phyloP scores from a whole-genome alignment of 30 jellyfish, hydroid and myxozoan species.

The Hydractinia symbiolongicarpus region DNA sequence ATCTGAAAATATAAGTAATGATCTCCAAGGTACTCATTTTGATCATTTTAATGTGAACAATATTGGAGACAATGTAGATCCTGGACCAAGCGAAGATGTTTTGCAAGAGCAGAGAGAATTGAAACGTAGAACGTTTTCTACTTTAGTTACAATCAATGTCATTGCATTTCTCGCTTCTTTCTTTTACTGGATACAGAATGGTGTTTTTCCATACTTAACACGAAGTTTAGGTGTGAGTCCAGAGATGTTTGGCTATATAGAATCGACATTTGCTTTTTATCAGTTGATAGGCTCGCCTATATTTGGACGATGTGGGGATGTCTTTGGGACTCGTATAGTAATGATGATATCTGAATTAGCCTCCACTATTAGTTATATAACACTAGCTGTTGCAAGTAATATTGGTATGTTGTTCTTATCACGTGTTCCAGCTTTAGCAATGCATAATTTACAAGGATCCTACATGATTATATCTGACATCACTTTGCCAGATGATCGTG shows the following conservation, averaged over 20 bases:
- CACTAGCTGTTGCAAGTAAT: slow-evolving; percentile 34
- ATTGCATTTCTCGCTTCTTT: slow-evolving; percentile 36
- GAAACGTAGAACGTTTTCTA: slow-evolving; percentile 2
- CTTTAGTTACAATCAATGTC: slow-evolving; percentile 9
- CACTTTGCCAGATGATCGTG: slow-evolving; percentile 21
- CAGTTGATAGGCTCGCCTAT: slow-evolving; percentile 37
- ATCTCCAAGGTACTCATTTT: no score
- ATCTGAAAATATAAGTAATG: no score
- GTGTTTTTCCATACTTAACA: slow-evolving; percentile 39
- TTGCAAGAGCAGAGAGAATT: slow-evolving; percentile 9
- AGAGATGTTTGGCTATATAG: slow-evolving; percentile 38
- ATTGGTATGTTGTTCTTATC: slow-evolving; percentile 21
- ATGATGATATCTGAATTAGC: slow-evolving; percentile 23
- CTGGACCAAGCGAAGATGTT: no score
- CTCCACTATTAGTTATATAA: slow-evolving; percentile 21
- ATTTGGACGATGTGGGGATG: slow-evolving; percentile 36
- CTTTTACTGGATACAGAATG: slow-evolving; percentile 39
- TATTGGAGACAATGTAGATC: no score
- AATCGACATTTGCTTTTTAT: slow-evolving; percentile 36
- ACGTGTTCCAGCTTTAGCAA: slow-evolving; percentile 38
- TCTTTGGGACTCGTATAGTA: slow-evolving; percentile 27
- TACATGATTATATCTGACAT: slow-evolving; percentile 36
- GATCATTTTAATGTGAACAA: no score
- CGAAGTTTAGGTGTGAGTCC: slow-evolving; percentile 29
- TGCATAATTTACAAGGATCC: slow-evolving; percentile 43